Conservation (phyloP, 2,797 vertebrate species). For the Sarcoramphus papa region DNA sequence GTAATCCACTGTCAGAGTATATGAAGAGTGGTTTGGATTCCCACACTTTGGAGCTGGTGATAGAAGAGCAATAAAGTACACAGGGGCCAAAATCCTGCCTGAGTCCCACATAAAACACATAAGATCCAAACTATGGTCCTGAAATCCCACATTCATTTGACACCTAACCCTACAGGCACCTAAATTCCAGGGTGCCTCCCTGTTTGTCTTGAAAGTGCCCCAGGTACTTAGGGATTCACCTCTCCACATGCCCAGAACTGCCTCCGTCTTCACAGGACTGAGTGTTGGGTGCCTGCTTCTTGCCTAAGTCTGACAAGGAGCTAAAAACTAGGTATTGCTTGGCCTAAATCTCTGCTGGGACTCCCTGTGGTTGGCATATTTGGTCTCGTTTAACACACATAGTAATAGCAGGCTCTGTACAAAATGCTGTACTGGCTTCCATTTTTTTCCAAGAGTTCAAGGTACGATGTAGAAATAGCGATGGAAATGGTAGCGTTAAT, state of each 20-base stretch:
- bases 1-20: background rate
- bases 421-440: background rate
- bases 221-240: conserved; percentile 13
- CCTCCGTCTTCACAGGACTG: background rate
- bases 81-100: background rate
- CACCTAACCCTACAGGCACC: conserved; percentile 12
- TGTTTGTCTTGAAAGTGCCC: conserved; percentile 27
- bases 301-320: background rate
- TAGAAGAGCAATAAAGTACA: background rate
- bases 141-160: conserved; percentile 47
- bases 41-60: background rate
- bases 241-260: background rate
- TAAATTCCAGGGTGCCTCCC: conserved; percentile 48
- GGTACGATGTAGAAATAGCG: background rate
- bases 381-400: background rate
- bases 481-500: background rate
- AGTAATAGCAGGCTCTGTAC: background rate
- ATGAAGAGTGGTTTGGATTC: background rate
- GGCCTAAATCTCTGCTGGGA: background rate
- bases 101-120: background rate
- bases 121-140: background rate
- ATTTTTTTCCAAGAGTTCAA: background rate
- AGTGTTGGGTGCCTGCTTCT: background rate
- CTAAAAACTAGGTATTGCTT: background rate
- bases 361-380: background rate